phyloP scores from a whole-genome alignment of 1,140 invertebrate genomes.

The Leptinotarsa defecta region DNA sequence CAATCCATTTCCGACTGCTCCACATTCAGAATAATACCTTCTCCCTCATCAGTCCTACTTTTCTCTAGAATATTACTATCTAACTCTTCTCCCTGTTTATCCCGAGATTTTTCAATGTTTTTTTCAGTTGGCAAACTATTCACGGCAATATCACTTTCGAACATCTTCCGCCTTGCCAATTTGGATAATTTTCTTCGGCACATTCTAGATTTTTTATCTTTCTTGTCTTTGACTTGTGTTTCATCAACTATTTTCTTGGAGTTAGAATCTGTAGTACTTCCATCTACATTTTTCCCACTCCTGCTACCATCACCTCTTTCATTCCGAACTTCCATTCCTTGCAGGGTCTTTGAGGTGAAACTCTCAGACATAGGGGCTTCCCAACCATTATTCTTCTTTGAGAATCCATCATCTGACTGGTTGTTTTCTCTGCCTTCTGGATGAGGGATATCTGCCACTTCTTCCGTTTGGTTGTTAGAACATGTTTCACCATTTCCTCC shows the following conservation, averaged over 20 bases:
- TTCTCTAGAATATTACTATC: not conserved
- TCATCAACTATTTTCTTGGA: not conserved
- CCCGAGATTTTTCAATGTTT: not conserved
- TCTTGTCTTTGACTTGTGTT: not conserved
- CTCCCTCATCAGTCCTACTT: slow-evolving; percentile 31
- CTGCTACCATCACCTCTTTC: slow-evolving; percentile 12
- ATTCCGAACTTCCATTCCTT: not conserved
- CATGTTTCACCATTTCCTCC: not conserved
- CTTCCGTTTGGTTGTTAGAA: slow-evolving; percentile 2
- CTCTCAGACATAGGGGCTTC: too few relatives aligned
- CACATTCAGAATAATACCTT: slow-evolving; percentile 45
- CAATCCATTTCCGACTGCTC: slow-evolving; percentile 44
- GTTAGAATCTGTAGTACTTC: not conserved
- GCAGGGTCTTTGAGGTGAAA: too few relatives aligned
- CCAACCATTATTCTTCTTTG: slow-evolving; percentile 2
- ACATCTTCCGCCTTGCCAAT: not conserved
- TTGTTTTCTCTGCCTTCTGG: slow-evolving; percentile 9
- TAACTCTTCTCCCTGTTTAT: not conserved
- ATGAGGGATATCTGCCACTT: not conserved
- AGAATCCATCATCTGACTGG: not conserved
- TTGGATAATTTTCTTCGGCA: slow-evolving; percentile 13
- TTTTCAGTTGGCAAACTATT: not conserved
- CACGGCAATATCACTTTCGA: slow-evolving; percentile 13
- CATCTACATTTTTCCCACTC: not conserved
- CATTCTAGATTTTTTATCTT: slow-evolving; percentile 18